Conservation (phyloP, 2,888 invertebrate species). For the Pseudanteris insignis region DNA sequence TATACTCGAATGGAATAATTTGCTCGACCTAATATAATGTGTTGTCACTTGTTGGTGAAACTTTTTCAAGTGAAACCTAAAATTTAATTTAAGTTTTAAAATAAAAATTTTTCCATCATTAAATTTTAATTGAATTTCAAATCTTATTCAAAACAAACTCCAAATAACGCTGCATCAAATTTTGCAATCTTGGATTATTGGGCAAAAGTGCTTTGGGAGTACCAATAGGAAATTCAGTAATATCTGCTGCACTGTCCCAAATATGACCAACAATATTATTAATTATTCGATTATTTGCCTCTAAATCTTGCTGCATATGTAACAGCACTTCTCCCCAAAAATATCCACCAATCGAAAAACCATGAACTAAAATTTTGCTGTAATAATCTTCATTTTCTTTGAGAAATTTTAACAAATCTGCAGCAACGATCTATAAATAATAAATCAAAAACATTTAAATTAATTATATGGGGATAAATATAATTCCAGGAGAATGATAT, state of each 20-base stretch:
- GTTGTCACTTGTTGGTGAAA: slow-evolving; percentile 84
- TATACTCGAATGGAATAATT: slow-evolving; percentile 81
- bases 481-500: too few species aligned
- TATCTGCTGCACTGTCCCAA: slow-evolving; percentile 83
- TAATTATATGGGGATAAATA: too few species aligned
- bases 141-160: slow-evolving; percentile 57
- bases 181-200: slow-evolving; percentile 65
- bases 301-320: slow-evolving; percentile 69
- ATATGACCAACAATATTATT: slow-evolving; percentile 82
- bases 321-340: slow-evolving; percentile 84
- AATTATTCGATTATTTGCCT: slow-evolving; percentile 72
- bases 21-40: slow-evolving; percentile 85
- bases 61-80: slow-evolving; percentile 81
- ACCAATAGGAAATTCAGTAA: slow-evolving; percentile 68
- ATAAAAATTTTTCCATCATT: not conserved
- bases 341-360: slow-evolving; percentile 91
- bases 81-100: too few species aligned
- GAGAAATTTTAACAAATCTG: slow-evolving; percentile 79
- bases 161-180: slow-evolving; percentile 65
- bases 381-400: slow-evolving; percentile 72
- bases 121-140: not conserved
- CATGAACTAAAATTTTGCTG: slow-evolving; percentile 80
- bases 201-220: slow-evolving; percentile 68
- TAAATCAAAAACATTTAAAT: too few species aligned
- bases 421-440: slow-evolving; percentile 82